Evolutionary conservation across 2,113 vertebrate species (phyloP), one percentile per base, ranked within the genome.

Genomic region (Ahaetulla prasina): DNA sequence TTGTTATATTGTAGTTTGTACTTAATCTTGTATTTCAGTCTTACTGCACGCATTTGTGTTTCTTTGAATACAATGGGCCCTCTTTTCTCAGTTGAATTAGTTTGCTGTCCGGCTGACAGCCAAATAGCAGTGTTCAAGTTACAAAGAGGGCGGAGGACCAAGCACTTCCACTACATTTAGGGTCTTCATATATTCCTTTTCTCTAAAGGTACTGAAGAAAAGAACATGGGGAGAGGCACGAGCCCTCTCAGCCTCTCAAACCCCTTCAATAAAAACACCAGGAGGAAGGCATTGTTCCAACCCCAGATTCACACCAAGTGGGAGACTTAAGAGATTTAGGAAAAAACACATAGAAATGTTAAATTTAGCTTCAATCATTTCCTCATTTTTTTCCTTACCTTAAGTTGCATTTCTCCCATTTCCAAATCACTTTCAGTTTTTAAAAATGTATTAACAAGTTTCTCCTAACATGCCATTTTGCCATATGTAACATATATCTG

Each of bases 91-190:
- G 93, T 55, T 55, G 25, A 49, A 93, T 92, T 93, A 35, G 52
- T 94, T 94, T 93, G 88, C 88, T 85, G 94, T 93, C 87, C 53
- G 53, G 49, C 49, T 92, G 89, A 92, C 85, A 94, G 86, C 88
- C 85, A 89, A 93, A 94, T 87, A 63, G 92, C 92, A 92, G 88
- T 90, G 80, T 90, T 90, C 80, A 90, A 86, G 89, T 89, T 63
- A 90, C 92, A 92, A 86, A 86, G 45, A 84, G 53, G 88, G n/a
- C 23, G 45, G 80, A 89, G 47, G 88, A 85, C 54, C 52, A 86
- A 89, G 30, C 88, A 90, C 92, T 92, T 92, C 88, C 30, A 86
- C 92, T 86, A 18, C n/a, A 85, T 90, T 92, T 90, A 89, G 74
- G 88, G 80, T 63, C 54, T 86, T 49, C 80, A 86, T 55, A 53